Conservation (phyloP, 2,797 vertebrate genomes). For the Acanthis flammea region DNA sequence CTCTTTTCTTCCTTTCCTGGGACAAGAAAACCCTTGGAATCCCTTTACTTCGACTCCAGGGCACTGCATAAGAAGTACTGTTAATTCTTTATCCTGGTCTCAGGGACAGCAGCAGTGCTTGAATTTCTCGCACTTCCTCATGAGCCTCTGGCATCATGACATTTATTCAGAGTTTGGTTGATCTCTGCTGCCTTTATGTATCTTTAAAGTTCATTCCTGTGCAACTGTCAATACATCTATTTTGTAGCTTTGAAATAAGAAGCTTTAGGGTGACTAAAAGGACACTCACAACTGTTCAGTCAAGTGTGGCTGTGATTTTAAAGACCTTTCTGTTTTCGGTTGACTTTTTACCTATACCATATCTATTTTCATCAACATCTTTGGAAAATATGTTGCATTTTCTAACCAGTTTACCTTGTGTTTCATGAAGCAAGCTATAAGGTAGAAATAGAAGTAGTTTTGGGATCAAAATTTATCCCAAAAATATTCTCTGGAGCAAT, state of each 20-base stretch:
- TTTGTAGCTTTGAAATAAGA: conserved; percentile 6
- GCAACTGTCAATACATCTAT: conserved; percentile 38
- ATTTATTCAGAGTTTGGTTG: conserved; percentile 56
- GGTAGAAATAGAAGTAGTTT: neutral
- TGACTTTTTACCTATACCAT: conserved; percentile 8
- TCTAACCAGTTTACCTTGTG: neutral
- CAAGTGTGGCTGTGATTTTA: conserved; percentile 2
- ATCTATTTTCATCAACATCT: neutral
- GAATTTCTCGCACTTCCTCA: conserved; percentile 14
- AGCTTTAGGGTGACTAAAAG: conserved; percentile 42
- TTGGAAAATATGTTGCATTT: neutral
- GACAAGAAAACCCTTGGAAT: neutral
- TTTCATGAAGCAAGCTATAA: neutral
- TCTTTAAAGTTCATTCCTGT: conserved; percentile 56
- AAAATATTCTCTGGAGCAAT: neutral
- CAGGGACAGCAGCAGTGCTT: neutral
- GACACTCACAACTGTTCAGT: neutral
- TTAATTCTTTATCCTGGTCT: neutral
- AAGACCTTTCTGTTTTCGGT: neutral
- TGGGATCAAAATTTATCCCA: neutral
- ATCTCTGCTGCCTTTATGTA: conserved; percentile 18
- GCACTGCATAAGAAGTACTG: neutral
- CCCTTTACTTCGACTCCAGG: neutral
- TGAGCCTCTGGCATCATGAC: conserved; percentile 22
- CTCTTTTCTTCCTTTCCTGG: neutral